phyloP scores from a whole-genome alignment of 2,888 invertebrate species.

The Eurytoma californica region DNA sequence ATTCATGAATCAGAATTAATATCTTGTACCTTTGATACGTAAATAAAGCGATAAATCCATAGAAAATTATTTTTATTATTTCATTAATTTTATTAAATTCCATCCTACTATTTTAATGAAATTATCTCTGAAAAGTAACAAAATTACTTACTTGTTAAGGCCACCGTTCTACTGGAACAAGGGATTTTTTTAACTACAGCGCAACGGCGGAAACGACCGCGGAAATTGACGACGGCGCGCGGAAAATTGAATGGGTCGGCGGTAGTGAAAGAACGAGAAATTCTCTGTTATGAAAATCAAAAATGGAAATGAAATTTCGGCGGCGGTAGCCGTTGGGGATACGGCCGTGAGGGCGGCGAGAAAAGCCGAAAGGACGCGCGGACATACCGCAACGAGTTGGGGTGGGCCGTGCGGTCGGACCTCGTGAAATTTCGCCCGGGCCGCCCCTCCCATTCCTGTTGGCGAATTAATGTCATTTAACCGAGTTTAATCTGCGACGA shows the following conservation, averaged over 20 bases:
- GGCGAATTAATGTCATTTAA: conserved; percentile 63
- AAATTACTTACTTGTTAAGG: too few relatives aligned
- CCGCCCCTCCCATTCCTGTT: conserved; percentile 49
- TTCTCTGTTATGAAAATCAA: conserved; percentile 27
- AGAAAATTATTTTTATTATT: too few relatives aligned
- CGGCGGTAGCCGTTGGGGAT: neutral
- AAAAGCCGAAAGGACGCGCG: conserved; percentile 19
- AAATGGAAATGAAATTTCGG: conserved; percentile 32
- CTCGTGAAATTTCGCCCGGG: conserved; percentile 43
- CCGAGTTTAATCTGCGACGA: conserved; percentile 61
- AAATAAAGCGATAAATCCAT: too few relatives aligned
- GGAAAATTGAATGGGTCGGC: conserved; percentile 25
- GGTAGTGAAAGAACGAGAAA: neutral
- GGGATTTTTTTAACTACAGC: too few relatives aligned
- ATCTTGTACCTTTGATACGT: too few relatives aligned
- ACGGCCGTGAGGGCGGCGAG: neutral
- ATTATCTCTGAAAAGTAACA: too few relatives aligned
- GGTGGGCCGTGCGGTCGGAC: conserved; percentile 14
- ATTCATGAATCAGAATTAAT: too few relatives aligned
- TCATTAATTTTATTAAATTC: too few relatives aligned
- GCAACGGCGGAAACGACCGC: neutral
- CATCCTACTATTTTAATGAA: too few relatives aligned
- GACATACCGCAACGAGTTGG: conserved; percentile 46
- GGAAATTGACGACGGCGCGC: neutral
- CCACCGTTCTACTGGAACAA: too few relatives aligned